Evolutionary conservation across 2,113 vertebrate genomes (phyloP).

Genomic region (Neogobius melanostomus): DNA sequence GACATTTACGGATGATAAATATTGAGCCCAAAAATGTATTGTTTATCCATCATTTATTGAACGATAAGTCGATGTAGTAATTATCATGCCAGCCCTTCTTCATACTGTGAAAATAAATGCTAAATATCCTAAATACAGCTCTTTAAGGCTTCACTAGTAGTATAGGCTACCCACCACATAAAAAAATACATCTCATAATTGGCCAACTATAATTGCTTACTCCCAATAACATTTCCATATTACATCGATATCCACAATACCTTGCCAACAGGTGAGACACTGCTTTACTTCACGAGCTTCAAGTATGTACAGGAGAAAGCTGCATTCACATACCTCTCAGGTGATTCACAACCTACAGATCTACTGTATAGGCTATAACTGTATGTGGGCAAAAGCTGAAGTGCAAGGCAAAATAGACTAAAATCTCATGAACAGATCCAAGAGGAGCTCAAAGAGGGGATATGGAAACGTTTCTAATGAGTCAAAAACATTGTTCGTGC

Average conservation of each 20-base stretch:
- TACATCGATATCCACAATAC: not conserved
- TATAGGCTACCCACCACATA: no score
- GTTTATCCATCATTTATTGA: no score
- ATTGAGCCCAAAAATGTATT: no score
- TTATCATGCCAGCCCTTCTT: no score
- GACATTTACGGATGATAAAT: no score
- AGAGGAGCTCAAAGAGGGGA: slow-evolving; percentile 24
- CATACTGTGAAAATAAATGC: no score
- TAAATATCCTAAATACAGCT: no score
- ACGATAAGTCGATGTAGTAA: no score
- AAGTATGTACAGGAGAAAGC: not conserved
- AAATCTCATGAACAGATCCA: slow-evolving; percentile 46
- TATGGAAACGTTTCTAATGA: not conserved
- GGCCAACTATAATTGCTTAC: not conserved
- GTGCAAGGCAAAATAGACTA: slow-evolving; percentile 2
- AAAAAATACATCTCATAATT: no score
- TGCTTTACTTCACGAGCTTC: not conserved
- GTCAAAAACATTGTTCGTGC: slow-evolving; percentile 6
- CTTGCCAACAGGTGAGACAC: not conserved
- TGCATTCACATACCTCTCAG: slow-evolving; percentile 37
- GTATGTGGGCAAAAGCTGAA: slow-evolving; percentile 12
- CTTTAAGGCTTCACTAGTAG: no score
- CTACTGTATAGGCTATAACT: not conserved
- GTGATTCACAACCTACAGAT: slow-evolving; percentile 23
- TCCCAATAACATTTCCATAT: not conserved